A percentile compares a stretch with the other conserved stretches of the same genome.
phyloP scores from a whole-genome alignment of 2,797 vertebrate genomes.

The Syncerus caffer region DNA sequence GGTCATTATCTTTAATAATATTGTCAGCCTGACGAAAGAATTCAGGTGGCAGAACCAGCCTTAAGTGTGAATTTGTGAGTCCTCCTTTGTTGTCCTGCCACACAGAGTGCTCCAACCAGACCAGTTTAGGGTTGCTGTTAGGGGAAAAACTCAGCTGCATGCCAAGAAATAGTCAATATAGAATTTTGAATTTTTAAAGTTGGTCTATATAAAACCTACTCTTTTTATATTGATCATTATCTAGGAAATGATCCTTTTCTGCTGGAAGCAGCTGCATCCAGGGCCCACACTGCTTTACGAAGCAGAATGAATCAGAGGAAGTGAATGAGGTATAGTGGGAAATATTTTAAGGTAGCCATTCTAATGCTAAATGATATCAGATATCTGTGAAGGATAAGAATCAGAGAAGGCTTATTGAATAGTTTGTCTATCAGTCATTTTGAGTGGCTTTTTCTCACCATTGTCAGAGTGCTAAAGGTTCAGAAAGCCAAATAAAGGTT shows the following conservation, averaged over 20 bases:
- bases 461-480: background rate
- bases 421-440: background rate
- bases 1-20: background rate
- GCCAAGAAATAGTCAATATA: background rate
- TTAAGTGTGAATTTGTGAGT: background rate
- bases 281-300: background rate
- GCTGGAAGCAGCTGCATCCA: background rate
- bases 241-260: background rate
- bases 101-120: background rate
- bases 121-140: background rate
- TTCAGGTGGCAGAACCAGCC: background rate
- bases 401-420: background rate
- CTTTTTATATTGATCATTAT: background rate
- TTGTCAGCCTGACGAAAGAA: background rate
- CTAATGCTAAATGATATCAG: background rate
- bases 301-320: background rate
- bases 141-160: background rate
- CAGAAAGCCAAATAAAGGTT: background rate
- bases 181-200: background rate
- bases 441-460: background rate
- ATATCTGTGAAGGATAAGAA: background rate
- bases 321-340: background rate
- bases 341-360: background rate
- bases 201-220: background rate
- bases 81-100: background rate